These are phyloP conservation scores for Erinaceus europaeus DNA, from an alignment of 2,113 vertebrate genomes.

Conservation along the genomic window DNA sequence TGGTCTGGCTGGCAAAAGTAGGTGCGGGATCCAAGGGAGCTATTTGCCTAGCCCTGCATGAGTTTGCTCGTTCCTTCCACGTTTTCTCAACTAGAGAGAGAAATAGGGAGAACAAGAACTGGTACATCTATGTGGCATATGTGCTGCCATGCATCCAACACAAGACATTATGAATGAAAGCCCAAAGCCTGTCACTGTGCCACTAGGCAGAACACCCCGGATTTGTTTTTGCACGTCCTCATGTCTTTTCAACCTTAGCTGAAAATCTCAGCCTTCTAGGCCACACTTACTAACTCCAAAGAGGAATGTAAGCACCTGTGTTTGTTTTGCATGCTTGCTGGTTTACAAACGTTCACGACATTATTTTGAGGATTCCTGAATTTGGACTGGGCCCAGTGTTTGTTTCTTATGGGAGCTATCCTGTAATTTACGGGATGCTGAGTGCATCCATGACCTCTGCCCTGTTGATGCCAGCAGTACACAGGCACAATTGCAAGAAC, in stretches of 20 bases:
- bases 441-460: neutral
- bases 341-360: neutral
- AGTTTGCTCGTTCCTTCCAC: too few relatives aligned
- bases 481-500: neutral
- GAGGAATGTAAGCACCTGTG: neutral
- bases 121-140: too few relatives aligned
- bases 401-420: neutral
- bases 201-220: too few relatives aligned
- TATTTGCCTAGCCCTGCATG: too few relatives aligned
- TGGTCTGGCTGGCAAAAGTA: too few relatives aligned
- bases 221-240: too few relatives aligned
- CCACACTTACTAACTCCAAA: neutral
- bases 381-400: neutral
- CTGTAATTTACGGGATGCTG: neutral
- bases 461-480: neutral
- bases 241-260: neutral
- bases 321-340: neutral
- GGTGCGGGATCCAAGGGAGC: too few relatives aligned
- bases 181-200: too few relatives aligned
- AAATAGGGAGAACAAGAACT: too few relatives aligned
- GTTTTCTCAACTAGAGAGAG: too few relatives aligned
- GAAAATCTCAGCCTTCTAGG: neutral
- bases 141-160: too few relatives aligned
- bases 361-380: neutral
- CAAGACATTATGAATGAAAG: too few relatives aligned